Evolutionary conservation across 2,888 invertebrate genomes (phyloP), one percentile per base, ranked within the genome.

Genomic region (Endotricha flammealis): DNA sequence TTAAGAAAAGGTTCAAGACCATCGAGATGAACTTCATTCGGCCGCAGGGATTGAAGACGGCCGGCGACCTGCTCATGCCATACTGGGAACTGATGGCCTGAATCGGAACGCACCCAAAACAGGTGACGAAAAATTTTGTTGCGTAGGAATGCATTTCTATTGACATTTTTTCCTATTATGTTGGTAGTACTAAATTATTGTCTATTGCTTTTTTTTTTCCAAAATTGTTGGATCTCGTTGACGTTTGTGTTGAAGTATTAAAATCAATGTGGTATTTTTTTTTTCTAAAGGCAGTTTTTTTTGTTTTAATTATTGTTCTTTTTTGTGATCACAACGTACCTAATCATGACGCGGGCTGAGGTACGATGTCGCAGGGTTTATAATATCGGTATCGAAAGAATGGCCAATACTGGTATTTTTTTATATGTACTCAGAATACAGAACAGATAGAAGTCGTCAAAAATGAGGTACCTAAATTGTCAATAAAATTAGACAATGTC

Each of bases 1-100:
- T 93, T 11, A 92, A 91, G 57, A 92, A 91, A 60, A 90, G 91
- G 45, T 90, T 91, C 51, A 93, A 92, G 64, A 89, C 91, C 13
- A 93, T 93, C 45, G 92, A 93, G 50, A 71, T 95, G 60, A 93
- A 91, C 39, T 94, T 94, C 70, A 91, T 93, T 50, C 88, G 91
- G 42, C 93, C 95, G 1, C 88, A 87, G 38, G 89, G 89, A 42
- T 82, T 91, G 74, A 75, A 85, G 12, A 58, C 91, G 50, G 83
- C 89, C 0, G 88, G 89, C 45, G 90, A 89, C 13, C 93, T 90
- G 48, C 67, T 93, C 42, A 68, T 89, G 50, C 90, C 91, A 57
- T 93, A 91, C 80, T 94, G 93, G 92, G 70, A 82, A 32, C 62
- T 82, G 17, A 70, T 72, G 64, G 81, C 77, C 48, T 82, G 71